Evolutionary conservation across 2,113 vertebrate genomes (phyloP), one percentile per base, ranked within the genome.

Genomic region (Scytalopus superciliaris): DNA sequence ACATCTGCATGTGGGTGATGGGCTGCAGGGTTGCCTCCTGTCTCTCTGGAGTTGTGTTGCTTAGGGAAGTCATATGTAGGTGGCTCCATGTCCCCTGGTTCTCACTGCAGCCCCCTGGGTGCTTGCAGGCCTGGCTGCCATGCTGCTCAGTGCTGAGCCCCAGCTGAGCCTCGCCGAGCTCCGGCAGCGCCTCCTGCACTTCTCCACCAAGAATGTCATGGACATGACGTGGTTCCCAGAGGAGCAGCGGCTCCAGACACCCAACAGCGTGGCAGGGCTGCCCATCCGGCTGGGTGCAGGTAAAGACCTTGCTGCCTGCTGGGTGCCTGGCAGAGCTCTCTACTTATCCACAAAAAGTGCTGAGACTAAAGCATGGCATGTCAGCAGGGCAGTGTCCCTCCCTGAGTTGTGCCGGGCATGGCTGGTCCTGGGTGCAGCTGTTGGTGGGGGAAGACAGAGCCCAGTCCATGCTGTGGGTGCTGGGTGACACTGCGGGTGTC

Each of bases 251-350:
- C 96, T 98, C 30, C 84, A 97, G 82, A 99, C 98, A 1, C 98
- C 98, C 76, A 98, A 98, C 97, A 92, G 98, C 10, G 98, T 99
- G 72, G 98, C 97, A 2, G 77, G 97, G 40, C 97, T 99, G 78
- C 98, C 98, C 9, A 11, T 85, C 5, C 57, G 10, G 25, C 85
- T 92, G 47, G 30, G 53, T 1, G 17, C 74, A 87, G 98, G 98
- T 97, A 47, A 81, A 60, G 39, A 23, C 27, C 64, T 67, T 2
- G 0, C 49, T 75, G 42, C 18, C 6, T 6, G 50, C 83, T 33
- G 33, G 10, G 25, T 14, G 25, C 74, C 18, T 0, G 0, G 78
- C 75, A 17, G 42, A 27, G 57, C 53, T 72, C 42, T 53, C 59
- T 9, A 31, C 73, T 47, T 9, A 0, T 3, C 1, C 0, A 56